Evolutionary conservation across 2,797 vertebrate genomes (phyloP).

Genomic region (Acipenser transmontanus): DNA sequence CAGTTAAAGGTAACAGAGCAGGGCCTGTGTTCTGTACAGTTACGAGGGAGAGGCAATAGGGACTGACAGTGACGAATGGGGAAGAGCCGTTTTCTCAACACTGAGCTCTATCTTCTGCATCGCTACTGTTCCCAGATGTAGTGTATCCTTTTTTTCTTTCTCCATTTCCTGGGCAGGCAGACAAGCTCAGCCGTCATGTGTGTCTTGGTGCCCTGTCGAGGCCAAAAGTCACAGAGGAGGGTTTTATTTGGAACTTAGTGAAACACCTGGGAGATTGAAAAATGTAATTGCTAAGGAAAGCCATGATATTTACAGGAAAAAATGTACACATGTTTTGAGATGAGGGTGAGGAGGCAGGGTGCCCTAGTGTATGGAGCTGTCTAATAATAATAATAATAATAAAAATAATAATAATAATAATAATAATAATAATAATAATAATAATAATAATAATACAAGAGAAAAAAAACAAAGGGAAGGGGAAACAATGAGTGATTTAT

Average conservation of each 20-base stretch:
- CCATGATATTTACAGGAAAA: too few relatives aligned
- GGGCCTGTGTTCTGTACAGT: slow-evolving; percentile 50
- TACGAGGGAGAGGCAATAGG: slow-evolving; percentile 64
- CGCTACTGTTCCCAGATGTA: neutral
- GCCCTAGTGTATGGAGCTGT: too few relatives aligned
- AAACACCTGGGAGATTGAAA: neutral
- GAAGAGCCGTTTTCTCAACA: slow-evolving; percentile 50
- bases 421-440: too few relatives aligned
- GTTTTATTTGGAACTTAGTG: neutral
- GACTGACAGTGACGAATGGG: slow-evolving; percentile 72
- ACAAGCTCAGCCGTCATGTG: neutral
- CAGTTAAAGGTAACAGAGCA: slow-evolving; percentile 40
- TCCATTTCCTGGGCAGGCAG: neutral
- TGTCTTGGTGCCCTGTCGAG: neutral
- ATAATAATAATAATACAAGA: too few relatives aligned
- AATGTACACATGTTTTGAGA: neutral
- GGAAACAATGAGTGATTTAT: neutral
- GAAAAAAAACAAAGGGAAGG: neutral
- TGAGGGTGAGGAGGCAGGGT: neutral
- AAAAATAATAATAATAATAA: too few relatives aligned
- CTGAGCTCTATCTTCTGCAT: slow-evolving; percentile 45
- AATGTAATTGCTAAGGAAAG: too few relatives aligned
- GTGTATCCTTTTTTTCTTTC: neutral
- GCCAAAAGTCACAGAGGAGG: neutral
- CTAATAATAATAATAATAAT: neutral